A percentile compares a stretch with the other conserved stretches of the same genome.
phyloP scores from a whole-genome alignment of 2,888 invertebrate genomes.

The Pristionchus maxplancki region DNA sequence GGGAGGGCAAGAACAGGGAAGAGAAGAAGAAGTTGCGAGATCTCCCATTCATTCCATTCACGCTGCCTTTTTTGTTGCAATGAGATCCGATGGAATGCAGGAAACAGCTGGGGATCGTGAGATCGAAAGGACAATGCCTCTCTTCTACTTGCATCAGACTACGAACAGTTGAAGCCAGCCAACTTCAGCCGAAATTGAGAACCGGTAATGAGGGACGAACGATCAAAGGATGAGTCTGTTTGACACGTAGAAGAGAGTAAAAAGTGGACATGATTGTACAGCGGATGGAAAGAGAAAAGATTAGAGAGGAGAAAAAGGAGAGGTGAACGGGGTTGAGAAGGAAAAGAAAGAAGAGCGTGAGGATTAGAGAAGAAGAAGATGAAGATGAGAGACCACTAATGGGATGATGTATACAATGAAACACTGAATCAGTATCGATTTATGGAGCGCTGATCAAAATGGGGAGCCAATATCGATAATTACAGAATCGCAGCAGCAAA shows the following conservation, averaged over 20 bases:
- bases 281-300: slow-evolving; percentile 21
- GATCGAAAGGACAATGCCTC: not conserved
- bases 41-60: slow-evolving; percentile 8
- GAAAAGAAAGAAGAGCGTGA: not conserved
- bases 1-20: slow-evolving; percentile 14
- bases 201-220: not conserved
- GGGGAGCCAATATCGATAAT: too few relatives aligned
- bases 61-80: not conserved
- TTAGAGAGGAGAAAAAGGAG: slow-evolving; percentile 2
- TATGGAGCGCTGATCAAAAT: too few relatives aligned
- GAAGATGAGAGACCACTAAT: slow-evolving; percentile 23
- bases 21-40: not conserved
- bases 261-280: slow-evolving; percentile 38
- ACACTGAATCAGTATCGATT: not conserved
- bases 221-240: slow-evolving; percentile 28
- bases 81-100: not conserved
- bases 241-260: slow-evolving; percentile 2
- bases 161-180: not conserved
- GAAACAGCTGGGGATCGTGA: slow-evolving; percentile 2
- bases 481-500: too few relatives aligned
- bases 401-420: not conserved
- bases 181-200: not conserved
- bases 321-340: slow-evolving; percentile 2
- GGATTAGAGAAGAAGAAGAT: slow-evolving; percentile 13
- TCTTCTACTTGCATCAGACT: not conserved